Conservation (phyloP, 2,113 vertebrate species). For the Thunnus maccoyii region DNA sequence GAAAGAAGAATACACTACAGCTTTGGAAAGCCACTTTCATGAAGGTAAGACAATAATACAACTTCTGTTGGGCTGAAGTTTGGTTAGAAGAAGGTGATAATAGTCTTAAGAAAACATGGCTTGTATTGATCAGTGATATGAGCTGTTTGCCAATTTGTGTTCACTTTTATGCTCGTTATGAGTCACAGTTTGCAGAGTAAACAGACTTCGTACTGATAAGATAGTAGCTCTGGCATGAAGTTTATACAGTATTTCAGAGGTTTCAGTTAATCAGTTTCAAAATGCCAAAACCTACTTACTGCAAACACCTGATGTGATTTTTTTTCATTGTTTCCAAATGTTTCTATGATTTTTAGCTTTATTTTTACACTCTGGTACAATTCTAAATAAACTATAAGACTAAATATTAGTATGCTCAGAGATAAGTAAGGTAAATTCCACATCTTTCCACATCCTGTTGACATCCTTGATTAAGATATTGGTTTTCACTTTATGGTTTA, state of each 20-base stretch:
- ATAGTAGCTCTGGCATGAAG: neutral
- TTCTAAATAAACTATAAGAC: neutral
- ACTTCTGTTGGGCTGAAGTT: neutral
- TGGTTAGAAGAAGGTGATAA: neutral
- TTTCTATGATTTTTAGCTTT: neutral
- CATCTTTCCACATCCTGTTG: no score
- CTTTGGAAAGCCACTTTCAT: slow-evolving; percentile 30
- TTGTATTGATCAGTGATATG: neutral
- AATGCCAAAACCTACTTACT: no score
- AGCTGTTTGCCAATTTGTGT: neutral
- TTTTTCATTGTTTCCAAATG: no score
- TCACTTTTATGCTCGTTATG: neutral
- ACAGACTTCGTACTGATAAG: neutral
- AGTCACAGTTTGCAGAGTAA: slow-evolving; percentile 5
- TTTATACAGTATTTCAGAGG: neutral
- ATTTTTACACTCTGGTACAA: neutral
- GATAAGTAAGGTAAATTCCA: neutral
- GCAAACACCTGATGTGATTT: no score
- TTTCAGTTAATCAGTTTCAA: no score
- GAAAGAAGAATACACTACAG: slow-evolving; percentile 15
- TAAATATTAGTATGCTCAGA: neutral
- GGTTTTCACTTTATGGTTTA: neutral
- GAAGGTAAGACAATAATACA: slow-evolving; percentile 62
- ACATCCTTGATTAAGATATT: neutral
- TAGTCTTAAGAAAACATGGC: neutral